These are phyloP conservation scores for Danio rerio DNA, from an alignment of 2,113 vertebrate species.

Conservation along the genomic window GRCz12tu NC_133195.1:10211501-10212000, in stretches of 20 bases:
- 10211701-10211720: slow-evolving; percentile 44
- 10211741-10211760: slow-evolving; percentile 40
- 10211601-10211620: slow-evolving; percentile 8
- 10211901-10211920: neutral
- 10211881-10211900: neutral
- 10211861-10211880: slow-evolving; percentile 41
- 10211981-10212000: slow-evolving; percentile 5
- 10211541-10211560: slow-evolving; percentile 27
- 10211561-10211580: slow-evolving; percentile 5
- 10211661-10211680: slow-evolving; percentile 25
- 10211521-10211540: slow-evolving; percentile 29
- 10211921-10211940: slow-evolving; percentile 1
- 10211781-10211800: slow-evolving; percentile 30
- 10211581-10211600: slow-evolving; percentile 6
- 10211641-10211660: slow-evolving; percentile 31
- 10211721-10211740: slow-evolving; percentile 42
- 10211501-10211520: neutral
- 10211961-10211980: neutral
- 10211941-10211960: neutral
- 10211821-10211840: slow-evolving; percentile 34
- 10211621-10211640: neutral
- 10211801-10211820: neutral
- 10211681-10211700: slow-evolving; percentile 13
- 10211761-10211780: slow-evolving; percentile 25
- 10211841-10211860: neutral